phyloP scores from a whole-genome alignment of 1,140 invertebrate species.

The Platorchestia sp. region DNA sequence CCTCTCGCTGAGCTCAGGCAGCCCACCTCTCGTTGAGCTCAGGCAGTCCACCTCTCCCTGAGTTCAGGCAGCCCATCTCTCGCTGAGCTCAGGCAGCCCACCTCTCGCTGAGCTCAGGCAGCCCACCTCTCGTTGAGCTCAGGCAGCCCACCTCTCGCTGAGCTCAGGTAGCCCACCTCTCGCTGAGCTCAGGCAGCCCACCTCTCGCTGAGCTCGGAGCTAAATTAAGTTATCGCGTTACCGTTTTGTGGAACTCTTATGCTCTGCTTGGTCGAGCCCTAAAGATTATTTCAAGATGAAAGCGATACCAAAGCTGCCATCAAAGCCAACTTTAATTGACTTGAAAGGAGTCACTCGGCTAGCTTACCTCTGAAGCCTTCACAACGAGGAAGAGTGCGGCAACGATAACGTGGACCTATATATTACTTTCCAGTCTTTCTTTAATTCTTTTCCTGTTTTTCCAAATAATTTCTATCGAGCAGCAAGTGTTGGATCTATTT shows the following conservation, averaged over 20 bases:
- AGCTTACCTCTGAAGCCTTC: not conserved
- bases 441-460: not conserved
- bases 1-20: not conserved
- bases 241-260: not conserved
- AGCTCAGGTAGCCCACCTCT: no score
- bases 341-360: conserved; percentile 9
- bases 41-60: not conserved
- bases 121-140: not conserved
- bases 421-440: not conserved
- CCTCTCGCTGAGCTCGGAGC: not conserved
- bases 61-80: no score
- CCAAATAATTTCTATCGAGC: not conserved
- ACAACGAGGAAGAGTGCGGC: not conserved
- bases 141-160: not conserved
- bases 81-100: not conserved
- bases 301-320: conserved; percentile 29
- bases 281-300: conserved; percentile 33
- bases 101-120: not conserved
- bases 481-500: not conserved
- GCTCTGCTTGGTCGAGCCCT: not conserved
- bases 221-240: not conserved
- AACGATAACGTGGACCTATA: not conserved
- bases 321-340: conserved; percentile 36
- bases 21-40: no score
- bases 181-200: no score